These are phyloP conservation scores for Anabas testudineus DNA, from an alignment of 2,797 vertebrate genomes.

Conservation along the genomic window DNA sequence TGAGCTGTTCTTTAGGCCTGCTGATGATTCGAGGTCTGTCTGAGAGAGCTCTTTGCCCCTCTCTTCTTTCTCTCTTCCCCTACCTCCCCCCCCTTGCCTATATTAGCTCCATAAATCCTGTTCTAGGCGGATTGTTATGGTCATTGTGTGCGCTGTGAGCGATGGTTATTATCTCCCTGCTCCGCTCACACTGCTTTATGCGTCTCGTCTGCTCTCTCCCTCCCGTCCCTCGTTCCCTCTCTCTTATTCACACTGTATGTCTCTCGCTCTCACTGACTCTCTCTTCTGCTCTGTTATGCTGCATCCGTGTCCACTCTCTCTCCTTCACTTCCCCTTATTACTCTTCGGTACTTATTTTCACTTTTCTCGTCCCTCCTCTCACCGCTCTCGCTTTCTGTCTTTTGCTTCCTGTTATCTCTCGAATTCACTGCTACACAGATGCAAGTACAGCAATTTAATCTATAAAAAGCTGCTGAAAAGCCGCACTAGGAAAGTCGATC, in stretches of 20 bases:
- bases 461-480: conserved; percentile 26
- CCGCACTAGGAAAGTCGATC: conserved; percentile 30
- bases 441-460: conserved; percentile 36
- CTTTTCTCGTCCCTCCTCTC: conserved; percentile 27
- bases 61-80: conserved; percentile 59
- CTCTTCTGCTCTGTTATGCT: conserved; percentile 36
- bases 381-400: conserved; percentile 30
- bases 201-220: conserved; percentile 69
- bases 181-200: conserved; percentile 81
- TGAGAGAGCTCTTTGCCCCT: conserved; percentile 48
- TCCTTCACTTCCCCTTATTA: conserved; percentile 50
- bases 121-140: conserved; percentile 84
- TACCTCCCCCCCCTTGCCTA: conserved; percentile 64
- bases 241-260: conserved; percentile 43
- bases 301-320: conserved; percentile 41
- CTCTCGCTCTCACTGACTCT: conserved; percentile 24
- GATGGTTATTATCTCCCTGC: conserved; percentile 84
- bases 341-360: conserved; percentile 30
- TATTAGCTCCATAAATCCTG: conserved; percentile 87
- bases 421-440: conserved; percentile 10
- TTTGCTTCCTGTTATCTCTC: conserved; percentile 34
- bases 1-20: conserved; percentile 61
- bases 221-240: conserved; percentile 20
- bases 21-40: conserved; percentile 54
- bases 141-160: conserved; percentile 86